phyloP scores from a whole-genome alignment of 2,113 vertebrate genomes.

The Eulemur macaco region DNA sequence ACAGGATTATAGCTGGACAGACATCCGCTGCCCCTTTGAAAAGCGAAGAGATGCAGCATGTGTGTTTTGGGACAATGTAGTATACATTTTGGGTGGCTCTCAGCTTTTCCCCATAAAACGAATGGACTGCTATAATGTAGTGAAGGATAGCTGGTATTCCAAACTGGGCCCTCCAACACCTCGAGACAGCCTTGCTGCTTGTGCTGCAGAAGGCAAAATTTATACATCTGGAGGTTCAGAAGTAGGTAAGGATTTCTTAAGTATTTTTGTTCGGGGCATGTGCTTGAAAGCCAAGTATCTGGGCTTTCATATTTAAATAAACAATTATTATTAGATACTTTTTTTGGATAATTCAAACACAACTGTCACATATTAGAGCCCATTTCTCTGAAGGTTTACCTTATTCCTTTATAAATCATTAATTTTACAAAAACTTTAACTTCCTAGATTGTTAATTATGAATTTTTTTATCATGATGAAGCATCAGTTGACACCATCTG shows the following conservation, averaged over 20 bases:
- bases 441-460: conserved; percentile 12
- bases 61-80: conserved; percentile 99
- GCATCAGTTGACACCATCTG: neutral
- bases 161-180: conserved; percentile 97
- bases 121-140: conserved; percentile 99
- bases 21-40: conserved; percentile 98
- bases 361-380: conserved; percentile 32
- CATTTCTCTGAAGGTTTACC: conserved; percentile 4
- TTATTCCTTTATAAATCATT: conserved; percentile 10
- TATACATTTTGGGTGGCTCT: conserved; percentile 98
- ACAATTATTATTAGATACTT: neutral
- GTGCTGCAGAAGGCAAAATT: conserved; percentile 96
- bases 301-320: conserved; percentile 35
- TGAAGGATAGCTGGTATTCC: conserved; percentile 99
- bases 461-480: neutral
- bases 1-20: conserved; percentile 97
- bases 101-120: conserved; percentile 98
- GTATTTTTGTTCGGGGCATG: neutral
- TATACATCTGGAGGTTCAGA: conserved; percentile 98
- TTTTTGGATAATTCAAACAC: conserved; percentile 4
- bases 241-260: conserved; percentile 90
- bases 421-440: neutral
- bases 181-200: conserved; percentile 96
- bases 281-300: neutral
- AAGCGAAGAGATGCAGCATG: conserved; percentile 96